Conservation (phyloP, 1,140 invertebrate species). For the Leptopilina boulardi region DNA sequence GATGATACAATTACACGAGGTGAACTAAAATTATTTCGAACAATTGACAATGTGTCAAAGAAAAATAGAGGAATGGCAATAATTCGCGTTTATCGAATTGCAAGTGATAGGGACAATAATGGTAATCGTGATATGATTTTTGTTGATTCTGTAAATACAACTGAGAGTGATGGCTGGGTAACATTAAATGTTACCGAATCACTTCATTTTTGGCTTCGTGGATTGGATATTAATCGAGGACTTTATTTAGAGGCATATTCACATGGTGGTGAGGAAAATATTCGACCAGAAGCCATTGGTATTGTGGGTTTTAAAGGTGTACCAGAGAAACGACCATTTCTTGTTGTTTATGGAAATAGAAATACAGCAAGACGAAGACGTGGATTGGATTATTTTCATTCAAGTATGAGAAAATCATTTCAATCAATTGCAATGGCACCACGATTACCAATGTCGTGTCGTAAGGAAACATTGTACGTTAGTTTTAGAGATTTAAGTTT, state of each 20-base stretch:
- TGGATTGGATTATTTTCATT: background rate
- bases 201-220: conserved; percentile 83
- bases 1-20: conserved; percentile 85
- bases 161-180: conserved; percentile 83
- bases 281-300: conserved; percentile 85
- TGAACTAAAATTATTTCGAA: conserved; percentile 87
- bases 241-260: conserved; percentile 84
- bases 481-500: conserved; percentile 89
- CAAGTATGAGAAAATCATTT: background rate
- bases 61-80: conserved; percentile 38
- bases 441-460: conserved; percentile 77
- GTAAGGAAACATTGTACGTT: conserved; percentile 88
- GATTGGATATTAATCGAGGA: conserved; percentile 85
- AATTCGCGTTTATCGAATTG: conserved; percentile 43
- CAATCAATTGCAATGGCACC: background rate
- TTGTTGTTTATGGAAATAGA: conserved; percentile 84
- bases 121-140: background rate
- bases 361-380: conserved; percentile 15
- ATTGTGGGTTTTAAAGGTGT: conserved; percentile 82
- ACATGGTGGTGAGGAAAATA: conserved; percentile 79
- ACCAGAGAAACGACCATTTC: conserved; percentile 88
- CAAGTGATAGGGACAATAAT: background rate
- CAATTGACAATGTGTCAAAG: conserved; percentile 23
- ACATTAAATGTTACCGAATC: conserved; percentile 85
- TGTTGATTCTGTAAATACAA: conserved; percentile 66